phyloP scores from a whole-genome alignment of 2,888 invertebrate genomes.

The Aphelenchoides bicaudatus region DNA sequence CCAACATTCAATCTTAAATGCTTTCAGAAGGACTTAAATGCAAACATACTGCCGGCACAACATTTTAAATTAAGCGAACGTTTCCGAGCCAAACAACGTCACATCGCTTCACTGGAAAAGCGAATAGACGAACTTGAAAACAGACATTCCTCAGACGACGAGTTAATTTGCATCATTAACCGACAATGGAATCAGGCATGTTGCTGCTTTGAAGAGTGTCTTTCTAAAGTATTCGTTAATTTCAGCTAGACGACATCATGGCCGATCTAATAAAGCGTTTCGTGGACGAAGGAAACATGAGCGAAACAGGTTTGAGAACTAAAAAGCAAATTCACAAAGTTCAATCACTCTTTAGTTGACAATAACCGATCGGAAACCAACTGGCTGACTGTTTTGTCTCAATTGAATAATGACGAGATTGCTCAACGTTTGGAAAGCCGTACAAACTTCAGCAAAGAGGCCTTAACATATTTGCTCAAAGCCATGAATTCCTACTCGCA shows the following conservation, averaged over 20 bases:
- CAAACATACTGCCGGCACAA: slow-evolving; percentile 69
- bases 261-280: slow-evolving; percentile 86
- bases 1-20: background rate
- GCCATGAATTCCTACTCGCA: slow-evolving; percentile 10
- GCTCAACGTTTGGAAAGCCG: slow-evolving; percentile 1
- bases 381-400: slow-evolving; percentile 87
- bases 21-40: slow-evolving; percentile 50
- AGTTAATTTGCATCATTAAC: slow-evolving; percentile 93
- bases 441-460: slow-evolving; percentile 15
- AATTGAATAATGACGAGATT: slow-evolving; percentile 90
- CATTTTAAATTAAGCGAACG: slow-evolving; percentile 82
- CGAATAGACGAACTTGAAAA: slow-evolving; percentile 89
- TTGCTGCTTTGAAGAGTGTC: background rate
- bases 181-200: slow-evolving; percentile 79
- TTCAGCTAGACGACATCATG: slow-evolving; percentile 84
- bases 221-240: background rate
- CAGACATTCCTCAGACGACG: slow-evolving; percentile 91
- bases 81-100: slow-evolving; percentile 78
- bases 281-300: slow-evolving; percentile 72
- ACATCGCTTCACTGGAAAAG: slow-evolving; percentile 67
- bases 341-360: slow-evolving; percentile 9
- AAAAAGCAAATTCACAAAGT: background rate
- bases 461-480: slow-evolving; percentile 6
- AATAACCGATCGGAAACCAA: slow-evolving; percentile 66
- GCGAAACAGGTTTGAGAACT: slow-evolving; percentile 6